Percentiles rank a stretch among this genome's conserved stretches.
These are phyloP conservation scores for Catostylus mosaicus DNA, from an alignment of 30 jellyfish, hydroid and myxozoan species.

Conservation along the genomic window DNA sequence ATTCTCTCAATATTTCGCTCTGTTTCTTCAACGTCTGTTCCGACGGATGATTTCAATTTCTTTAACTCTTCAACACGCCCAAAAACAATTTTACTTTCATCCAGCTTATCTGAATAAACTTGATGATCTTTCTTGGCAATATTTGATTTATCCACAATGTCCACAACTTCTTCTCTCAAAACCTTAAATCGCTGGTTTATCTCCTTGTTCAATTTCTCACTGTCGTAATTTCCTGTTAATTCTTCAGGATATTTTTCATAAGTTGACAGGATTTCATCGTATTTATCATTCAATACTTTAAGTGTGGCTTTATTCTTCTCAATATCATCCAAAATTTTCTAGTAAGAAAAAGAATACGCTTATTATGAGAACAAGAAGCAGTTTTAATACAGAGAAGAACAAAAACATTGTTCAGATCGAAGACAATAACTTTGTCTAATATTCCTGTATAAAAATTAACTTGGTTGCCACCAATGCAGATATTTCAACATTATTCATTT, in stretches of 20 bases:
- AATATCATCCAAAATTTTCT: constrained; percentile 56
- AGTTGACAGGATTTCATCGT: constrained; percentile 26
- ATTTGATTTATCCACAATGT: constrained; percentile 28
- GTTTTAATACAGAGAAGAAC: too few relatives aligned
- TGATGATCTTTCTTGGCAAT: constrained; percentile 14
- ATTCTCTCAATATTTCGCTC: constrained; percentile 63
- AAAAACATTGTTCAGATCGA: too few relatives aligned
- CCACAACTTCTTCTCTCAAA: constrained; percentile 37
- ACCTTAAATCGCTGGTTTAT: constrained; percentile 54
- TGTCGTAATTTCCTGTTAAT: constrained; percentile 12
- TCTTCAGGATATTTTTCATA: constrained; percentile 69
- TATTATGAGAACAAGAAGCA: too few relatives aligned
- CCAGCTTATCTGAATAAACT: constrained; percentile 36
- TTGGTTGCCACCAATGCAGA: too few relatives aligned
- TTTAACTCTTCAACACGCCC: constrained; percentile 69
- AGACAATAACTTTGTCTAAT: too few relatives aligned
- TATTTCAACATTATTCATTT: too few relatives aligned
- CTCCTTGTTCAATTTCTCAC: constrained; percentile 54
- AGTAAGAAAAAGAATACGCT: background rate
- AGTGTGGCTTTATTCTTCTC: constrained; percentile 53
- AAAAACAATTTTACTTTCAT: constrained; percentile 41
- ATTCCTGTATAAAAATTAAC: too few relatives aligned
- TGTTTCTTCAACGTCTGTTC: constrained; percentile 69
- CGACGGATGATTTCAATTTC: constrained; percentile 54
- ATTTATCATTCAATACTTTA: constrained; percentile 46